A percentile compares a stretch with the other conserved stretches of the same genome.
These are phyloP conservation scores for Lissonota sp. DNA, from an alignment of 2,888 invertebrate genomes.

Conservation along the genomic window DNA sequence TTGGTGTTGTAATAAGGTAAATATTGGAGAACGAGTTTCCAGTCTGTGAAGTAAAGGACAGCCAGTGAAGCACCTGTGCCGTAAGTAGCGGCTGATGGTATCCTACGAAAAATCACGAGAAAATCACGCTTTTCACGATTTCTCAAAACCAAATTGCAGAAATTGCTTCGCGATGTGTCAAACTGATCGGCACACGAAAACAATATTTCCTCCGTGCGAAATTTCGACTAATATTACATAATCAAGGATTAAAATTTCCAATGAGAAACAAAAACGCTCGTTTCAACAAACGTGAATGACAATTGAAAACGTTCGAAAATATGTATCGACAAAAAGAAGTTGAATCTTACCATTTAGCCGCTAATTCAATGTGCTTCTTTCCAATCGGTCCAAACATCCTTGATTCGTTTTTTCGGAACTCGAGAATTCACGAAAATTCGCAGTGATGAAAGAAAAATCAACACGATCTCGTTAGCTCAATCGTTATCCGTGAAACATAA, in stretches of 20 bases:
- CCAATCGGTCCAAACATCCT: conserved; percentile 41
- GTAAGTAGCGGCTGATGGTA: conserved; percentile 87
- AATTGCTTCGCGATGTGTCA: no score
- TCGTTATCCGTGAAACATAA: no score
- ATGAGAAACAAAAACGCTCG: no score
- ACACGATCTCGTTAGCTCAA: background rate
- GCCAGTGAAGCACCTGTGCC: conserved; percentile 88
- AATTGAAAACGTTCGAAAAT: no score
- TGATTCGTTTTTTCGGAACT: background rate
- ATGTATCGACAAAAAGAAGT: background rate
- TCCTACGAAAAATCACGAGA: conserved; percentile 79
- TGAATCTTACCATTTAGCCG: conserved; percentile 63
- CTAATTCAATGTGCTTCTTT: conserved; percentile 57
- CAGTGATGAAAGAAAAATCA: background rate
- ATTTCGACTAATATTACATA: no score
- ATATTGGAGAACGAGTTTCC: conserved; percentile 89
- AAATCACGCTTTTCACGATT: no score
- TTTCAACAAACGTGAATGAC: no score
- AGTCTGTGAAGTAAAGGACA: conserved; percentile 91
- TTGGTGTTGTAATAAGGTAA: conserved; percentile 92
- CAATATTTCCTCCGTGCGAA: no score
- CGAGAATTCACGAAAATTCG: background rate
- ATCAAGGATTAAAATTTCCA: no score
- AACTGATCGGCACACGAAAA: no score
- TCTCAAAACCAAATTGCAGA: no score